Percentiles rank a stretch among this genome's conserved stretches.
Evolutionary conservation across 2,888 invertebrate genomes (phyloP).

Genomic region (Pardosa pseudoannulata): DNA sequence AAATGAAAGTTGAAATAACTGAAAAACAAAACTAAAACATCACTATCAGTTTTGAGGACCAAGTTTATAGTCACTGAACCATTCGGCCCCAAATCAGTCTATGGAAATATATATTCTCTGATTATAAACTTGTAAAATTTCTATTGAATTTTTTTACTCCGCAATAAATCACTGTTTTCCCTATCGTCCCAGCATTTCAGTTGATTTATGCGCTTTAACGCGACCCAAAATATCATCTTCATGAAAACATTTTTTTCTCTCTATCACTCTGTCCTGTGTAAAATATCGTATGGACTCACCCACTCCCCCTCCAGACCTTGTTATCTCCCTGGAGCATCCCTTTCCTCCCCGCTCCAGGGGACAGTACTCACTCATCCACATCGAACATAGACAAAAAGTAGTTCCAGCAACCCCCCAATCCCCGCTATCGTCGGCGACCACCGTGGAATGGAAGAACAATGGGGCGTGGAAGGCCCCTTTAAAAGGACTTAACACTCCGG

Average conservation of each 20-base stretch:
- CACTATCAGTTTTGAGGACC: too few species aligned
- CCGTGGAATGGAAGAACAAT: constrained; percentile 7
- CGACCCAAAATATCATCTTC: too few species aligned
- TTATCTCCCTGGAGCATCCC: constrained; percentile 9
- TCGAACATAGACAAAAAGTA: not conserved
- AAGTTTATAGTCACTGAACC: too few species aligned
- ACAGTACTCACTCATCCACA: not conserved
- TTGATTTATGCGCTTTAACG: too few species aligned
- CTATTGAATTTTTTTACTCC: too few species aligned
- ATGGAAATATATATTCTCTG: too few species aligned
- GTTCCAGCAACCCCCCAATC: not conserved
- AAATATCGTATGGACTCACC: not conserved
- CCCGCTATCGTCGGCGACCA: constrained; percentile 1
- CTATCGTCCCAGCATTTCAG: too few species aligned
- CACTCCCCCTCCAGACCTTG: not conserved
- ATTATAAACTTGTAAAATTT: too few species aligned
- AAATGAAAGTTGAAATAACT: too few species aligned
- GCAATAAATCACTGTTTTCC: too few species aligned
- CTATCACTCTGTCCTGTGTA: not conserved
- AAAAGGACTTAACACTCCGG: not conserved
- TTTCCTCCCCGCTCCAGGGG: not conserved
- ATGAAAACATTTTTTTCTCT: not conserved
- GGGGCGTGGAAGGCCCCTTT: constrained; percentile 5
- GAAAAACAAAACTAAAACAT: too few species aligned
- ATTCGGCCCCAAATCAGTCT: too few species aligned